Evolutionary conservation across 2,888 invertebrate genomes (phyloP).

Genomic region (Oscheius sp.): DNA sequence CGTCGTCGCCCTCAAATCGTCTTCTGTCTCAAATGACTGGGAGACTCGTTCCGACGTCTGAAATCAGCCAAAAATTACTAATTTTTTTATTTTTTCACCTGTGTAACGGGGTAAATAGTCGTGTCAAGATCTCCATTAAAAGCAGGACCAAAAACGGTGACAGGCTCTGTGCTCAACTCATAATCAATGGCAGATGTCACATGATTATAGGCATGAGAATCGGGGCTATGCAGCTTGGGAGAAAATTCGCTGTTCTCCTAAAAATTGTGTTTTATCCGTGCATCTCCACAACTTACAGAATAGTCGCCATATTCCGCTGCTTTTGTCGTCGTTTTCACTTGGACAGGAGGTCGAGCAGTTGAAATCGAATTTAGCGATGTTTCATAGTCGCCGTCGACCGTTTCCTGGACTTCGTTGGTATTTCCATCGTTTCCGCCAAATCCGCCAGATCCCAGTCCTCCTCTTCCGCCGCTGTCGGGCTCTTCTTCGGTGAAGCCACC

Average conservation of each 20-base stretch:
- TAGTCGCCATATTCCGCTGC: constrained; percentile 12
- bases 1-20: constrained; percentile 55
- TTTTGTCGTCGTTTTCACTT: constrained; percentile 17
- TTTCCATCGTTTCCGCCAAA: background rate
- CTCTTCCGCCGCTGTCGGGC: background rate
- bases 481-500: background rate
- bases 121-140: constrained; percentile 18
- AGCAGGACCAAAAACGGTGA: constrained; percentile 48
- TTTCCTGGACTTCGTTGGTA: background rate
- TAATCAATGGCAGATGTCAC: constrained; percentile 31
- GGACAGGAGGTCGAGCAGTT: background rate
- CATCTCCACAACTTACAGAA: constrained; percentile 4
- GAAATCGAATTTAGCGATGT: background rate
- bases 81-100: constrained; percentile 7
- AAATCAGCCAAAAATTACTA: constrained; percentile 5
- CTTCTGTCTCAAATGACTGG: constrained; percentile 69
- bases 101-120: constrained; percentile 2
- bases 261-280: background rate
- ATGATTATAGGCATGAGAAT: constrained; percentile 31
- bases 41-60: constrained; percentile 59
- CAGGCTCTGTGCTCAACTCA: constrained; percentile 38
- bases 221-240: constrained; percentile 26
- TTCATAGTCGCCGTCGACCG: constrained; percentile 8
- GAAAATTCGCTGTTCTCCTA: constrained; percentile 27
- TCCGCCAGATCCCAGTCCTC: background rate